A percentile compares a stretch with the other conserved stretches of the same genome.
phyloP scores from a whole-genome alignment of 2,113 vertebrate species.

The Regulus satrapa region DNA sequence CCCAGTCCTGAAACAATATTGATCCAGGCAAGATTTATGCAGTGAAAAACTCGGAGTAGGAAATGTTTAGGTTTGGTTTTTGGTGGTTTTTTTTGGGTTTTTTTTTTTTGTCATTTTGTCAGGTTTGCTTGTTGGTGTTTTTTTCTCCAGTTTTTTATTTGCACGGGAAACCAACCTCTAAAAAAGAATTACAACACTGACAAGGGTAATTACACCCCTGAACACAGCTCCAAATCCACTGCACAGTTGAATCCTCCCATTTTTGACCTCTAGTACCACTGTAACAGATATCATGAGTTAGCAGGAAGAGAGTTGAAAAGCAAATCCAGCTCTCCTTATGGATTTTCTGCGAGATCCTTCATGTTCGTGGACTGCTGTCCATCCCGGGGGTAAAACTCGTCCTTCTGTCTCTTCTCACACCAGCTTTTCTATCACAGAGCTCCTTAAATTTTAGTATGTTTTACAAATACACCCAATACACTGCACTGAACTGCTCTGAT shows the following conservation, averaged over 20 bases:
- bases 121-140: neutral
- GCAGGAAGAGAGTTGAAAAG: neutral
- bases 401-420: neutral
- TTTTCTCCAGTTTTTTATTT: neutral
- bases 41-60: neutral
- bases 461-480: neutral
- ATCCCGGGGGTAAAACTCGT: neutral
- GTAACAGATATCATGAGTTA: neutral
- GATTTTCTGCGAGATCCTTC: neutral
- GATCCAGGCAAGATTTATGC: neutral
- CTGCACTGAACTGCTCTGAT: neutral
- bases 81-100: too few species aligned
- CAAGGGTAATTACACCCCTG: neutral
- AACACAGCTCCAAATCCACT: neutral
- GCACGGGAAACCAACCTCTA: neutral
- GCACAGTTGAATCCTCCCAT: neutral
- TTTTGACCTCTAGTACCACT: neutral
- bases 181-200: neutral
- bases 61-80: rapidly evolving
- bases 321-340: neutral
- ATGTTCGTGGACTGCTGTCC: neutral
- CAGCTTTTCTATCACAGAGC: neutral
- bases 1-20: neutral
- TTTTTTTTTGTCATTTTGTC: neutral
- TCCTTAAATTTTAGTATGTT: neutral